phyloP scores from a whole-genome alignment of 2,797 vertebrate genomes.

The Acrossocheilus fasciatus region DNA sequence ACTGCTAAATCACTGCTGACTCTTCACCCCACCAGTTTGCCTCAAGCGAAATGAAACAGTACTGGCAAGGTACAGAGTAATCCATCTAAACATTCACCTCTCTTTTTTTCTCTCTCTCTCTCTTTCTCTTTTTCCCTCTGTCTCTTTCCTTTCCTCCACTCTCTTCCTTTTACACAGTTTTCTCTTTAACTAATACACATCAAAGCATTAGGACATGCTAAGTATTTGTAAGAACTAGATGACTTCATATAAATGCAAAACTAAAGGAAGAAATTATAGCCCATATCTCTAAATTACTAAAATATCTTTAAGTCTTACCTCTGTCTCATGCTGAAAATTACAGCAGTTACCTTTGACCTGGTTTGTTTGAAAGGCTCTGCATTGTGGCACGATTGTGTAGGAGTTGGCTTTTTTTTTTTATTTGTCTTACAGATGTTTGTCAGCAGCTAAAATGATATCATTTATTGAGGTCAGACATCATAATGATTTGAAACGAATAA shows the following conservation, averaged over 20 bases:
- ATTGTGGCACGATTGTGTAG: background rate
- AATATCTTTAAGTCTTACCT: background rate
- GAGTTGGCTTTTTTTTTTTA: background rate
- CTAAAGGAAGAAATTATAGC: background rate
- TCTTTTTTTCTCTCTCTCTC: background rate
- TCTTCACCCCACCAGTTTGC: conserved; percentile 68
- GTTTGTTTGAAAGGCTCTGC: background rate
- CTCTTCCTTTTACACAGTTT: conserved; percentile 9
- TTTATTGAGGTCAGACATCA: background rate
- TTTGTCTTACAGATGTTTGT: background rate
- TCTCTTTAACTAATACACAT: background rate
- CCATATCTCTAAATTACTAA: background rate
- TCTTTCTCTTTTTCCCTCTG: background rate
- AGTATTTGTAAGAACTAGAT: background rate
- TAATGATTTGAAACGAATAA: background rate
- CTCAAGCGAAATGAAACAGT: conserved; percentile 62
- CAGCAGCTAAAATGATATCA: background rate
- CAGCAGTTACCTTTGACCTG: background rate
- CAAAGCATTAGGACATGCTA: background rate
- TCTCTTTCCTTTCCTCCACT: background rate
- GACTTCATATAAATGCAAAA: background rate
- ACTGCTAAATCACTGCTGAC: conserved; percentile 42
- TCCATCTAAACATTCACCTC: conserved; percentile 32
- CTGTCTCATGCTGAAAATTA: background rate
- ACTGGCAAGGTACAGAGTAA: conserved; percentile 52